Evolutionary conservation across 2,888 invertebrate genomes (phyloP).

Genomic region (Pammene aurita): DNA sequence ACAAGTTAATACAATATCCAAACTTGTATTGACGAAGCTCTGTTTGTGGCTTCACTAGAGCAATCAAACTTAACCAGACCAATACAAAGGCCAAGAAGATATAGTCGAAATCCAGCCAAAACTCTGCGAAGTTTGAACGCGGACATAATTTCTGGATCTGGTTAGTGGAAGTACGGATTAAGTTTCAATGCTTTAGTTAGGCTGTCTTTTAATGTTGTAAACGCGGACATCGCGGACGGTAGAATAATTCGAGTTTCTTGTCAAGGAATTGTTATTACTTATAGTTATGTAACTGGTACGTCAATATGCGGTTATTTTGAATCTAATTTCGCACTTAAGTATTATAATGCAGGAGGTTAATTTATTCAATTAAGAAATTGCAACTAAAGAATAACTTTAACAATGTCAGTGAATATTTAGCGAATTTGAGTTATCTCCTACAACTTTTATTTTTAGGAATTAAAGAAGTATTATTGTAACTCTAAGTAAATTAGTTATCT

Average conservation of each 20-base stretch:
- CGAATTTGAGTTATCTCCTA: no score
- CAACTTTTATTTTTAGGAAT: background rate
- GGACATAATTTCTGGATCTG: conserved; percentile 28
- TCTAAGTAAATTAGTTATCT: background rate
- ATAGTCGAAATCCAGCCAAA: conserved; percentile 19
- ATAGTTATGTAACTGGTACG: no score
- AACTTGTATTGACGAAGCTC: conserved; percentile 6
- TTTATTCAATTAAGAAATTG: conserved; percentile 3
- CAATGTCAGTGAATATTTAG: background rate
- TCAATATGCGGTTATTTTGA: no score
- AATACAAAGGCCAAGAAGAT: conserved; percentile 25
- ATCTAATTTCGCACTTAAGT: no score
- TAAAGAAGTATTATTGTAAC: background rate
- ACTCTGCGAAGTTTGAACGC: conserved; percentile 28
- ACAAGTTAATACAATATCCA: background rate
- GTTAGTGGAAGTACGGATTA: background rate
- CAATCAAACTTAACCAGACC: conserved; percentile 20
- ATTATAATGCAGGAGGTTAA: no score
- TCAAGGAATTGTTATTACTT: no score
- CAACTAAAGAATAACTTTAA: background rate
- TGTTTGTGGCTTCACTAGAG: background rate
- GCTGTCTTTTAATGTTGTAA: no score
- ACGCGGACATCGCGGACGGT: no score
- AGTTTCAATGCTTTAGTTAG: background rate
- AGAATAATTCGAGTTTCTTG: no score